Evolutionary conservation across 1,140 invertebrate genomes (phyloP), one percentile per base, ranked within the genome.

Genomic region (Cydia amplana): DNA sequence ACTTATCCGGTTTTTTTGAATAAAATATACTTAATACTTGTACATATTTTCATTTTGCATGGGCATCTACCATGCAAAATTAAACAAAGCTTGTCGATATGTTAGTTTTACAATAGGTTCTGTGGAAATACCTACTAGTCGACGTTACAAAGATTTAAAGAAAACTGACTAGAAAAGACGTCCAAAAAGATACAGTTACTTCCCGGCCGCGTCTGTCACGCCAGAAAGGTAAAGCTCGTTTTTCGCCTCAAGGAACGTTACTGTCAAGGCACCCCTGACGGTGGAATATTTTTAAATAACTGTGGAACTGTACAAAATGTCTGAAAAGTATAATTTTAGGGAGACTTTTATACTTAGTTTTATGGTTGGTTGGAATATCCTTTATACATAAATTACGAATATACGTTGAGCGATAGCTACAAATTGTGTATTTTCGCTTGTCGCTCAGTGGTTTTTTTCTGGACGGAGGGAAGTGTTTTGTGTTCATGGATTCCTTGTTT

Each of bases 211-310:
- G 43, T 40, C 36, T 51, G 49, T 51, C 49, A 51, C 49, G n/a
- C n/a, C 55, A 60, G 55, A 60, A 60, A 60, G 23, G 55, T 60
- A 60, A 60, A 55, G 51, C n/a, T 55, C 43, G 20, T 12, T 12
- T 60, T 60, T 23, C 55, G 20, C 55, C 55, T 9, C 20, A 60
- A 60, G 55, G 18, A 23, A 60, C 10, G 9, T 60, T 10, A 60
- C 55, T 60, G 55, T 60, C 55, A 20, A 60, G 55, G 10, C 18
- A 60, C 20, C 7, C 20, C 18, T 20, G 51, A 60, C 20, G 20
- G 20, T 4, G 55, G 55, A 60, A 60, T 60, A 60, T 60, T 60
- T 60, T 23, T 60, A 23, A 60, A 60, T 60, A 23, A 60, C 55
- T 4, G 55, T 10, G 20, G 10, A 23, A 60, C 55, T 60, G 51